A percentile compares a stretch with the other conserved stretches of the same genome.
phyloP scores from a whole-genome alignment of 2,888 invertebrate species.

The Brachyopa scutellaris region DNA sequence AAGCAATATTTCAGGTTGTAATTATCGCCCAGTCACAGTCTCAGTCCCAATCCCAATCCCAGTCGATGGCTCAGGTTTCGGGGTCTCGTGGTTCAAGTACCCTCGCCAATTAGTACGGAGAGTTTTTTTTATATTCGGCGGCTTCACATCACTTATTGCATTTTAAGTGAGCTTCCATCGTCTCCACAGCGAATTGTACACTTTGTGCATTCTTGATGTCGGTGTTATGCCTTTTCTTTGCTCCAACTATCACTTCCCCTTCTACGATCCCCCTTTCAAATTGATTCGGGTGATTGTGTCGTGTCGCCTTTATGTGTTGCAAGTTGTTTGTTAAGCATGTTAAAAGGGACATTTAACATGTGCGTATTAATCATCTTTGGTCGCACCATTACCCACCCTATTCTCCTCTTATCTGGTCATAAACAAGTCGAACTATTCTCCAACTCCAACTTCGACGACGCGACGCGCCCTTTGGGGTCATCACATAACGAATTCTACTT shows the following conservation, averaged over 20 bases:
- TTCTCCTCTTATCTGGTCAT: constrained; percentile 65
- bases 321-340: constrained; percentile 60
- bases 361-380: constrained; percentile 61
- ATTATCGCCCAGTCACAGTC: constrained; percentile 50
- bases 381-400: neutral
- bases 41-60: neutral
- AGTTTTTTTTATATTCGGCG: neutral
- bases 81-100: constrained; percentile 30
- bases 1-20: constrained; percentile 72
- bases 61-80: constrained; percentile 48
- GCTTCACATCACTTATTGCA: constrained; percentile 53
- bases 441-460: constrained; percentile 10
- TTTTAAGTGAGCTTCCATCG: constrained; percentile 63
- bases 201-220: constrained; percentile 61
- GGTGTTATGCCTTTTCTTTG: constrained; percentile 1
- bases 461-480: constrained; percentile 59
- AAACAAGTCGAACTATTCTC: constrained; percentile 64
- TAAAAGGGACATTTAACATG: constrained; percentile 67
- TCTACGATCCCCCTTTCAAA: neutral
- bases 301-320: constrained; percentile 14
- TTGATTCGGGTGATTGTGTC: constrained; percentile 42
- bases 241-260: neutral
- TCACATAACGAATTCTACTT: constrained; percentile 63
- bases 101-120: neutral
- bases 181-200: constrained; percentile 41